A percentile compares a stretch with the other conserved stretches of the same genome.
Conservation (phyloP, 2,797 vertebrate genomes). For the Micromesistius poutassou region DNA sequence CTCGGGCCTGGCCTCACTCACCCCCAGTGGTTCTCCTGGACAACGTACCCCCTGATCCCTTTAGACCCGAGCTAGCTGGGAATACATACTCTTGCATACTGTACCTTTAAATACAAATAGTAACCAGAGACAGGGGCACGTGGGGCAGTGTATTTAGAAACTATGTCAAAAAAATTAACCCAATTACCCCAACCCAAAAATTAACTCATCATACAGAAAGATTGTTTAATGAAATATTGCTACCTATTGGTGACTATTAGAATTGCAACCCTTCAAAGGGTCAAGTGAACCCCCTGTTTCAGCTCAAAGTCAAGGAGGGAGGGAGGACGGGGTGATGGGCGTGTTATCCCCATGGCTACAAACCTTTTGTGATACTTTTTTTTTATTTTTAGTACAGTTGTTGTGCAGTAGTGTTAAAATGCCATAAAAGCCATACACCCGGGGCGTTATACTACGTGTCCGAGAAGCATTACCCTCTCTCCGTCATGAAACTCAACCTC, state of each 20-base stretch:
- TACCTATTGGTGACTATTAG: not conserved
- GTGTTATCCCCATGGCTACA: too few relatives aligned
- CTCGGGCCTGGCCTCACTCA: slow-evolving; percentile 86
- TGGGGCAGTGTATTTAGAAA: not conserved
- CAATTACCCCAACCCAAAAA: too few relatives aligned
- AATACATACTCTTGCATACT: not conserved
- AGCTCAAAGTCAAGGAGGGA: too few relatives aligned
- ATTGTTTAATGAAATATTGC: not conserved
- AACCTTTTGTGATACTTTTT: too few relatives aligned
- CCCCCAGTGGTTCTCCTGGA: slow-evolving; percentile 62
- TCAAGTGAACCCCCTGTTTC: too few relatives aligned
- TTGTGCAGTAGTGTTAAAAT: too few relatives aligned
- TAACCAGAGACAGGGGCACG: not conserved
- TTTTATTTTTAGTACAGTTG: too few relatives aligned
- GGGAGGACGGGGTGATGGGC: too few relatives aligned
- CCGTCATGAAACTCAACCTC: too few relatives aligned
- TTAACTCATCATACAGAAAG: not conserved
- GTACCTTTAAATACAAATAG: not conserved
- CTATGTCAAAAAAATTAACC: not conserved
- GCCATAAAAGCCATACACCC: too few relatives aligned
- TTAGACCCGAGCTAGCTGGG: not conserved
- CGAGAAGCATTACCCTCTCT: too few relatives aligned
- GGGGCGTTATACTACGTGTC: too few relatives aligned
- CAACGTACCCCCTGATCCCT: not conserved
- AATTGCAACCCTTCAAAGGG: not conserved